Conservation (phyloP, 2,113 vertebrate genomes). For the Falcunculus frontatus region DNA sequence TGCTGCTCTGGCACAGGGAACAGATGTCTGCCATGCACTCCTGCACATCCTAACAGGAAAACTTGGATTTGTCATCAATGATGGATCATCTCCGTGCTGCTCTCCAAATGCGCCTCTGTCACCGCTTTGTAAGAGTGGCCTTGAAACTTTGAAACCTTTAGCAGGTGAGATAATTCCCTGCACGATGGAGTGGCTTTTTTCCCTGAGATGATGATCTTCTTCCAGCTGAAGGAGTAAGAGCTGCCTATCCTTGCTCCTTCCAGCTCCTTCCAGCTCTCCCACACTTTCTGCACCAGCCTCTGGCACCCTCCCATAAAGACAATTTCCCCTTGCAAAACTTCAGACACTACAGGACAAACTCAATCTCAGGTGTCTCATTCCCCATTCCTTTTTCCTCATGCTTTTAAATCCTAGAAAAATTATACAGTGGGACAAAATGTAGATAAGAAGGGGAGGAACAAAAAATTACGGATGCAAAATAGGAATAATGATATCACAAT, state of each 20-base stretch:
- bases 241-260: background rate
- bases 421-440: too few relatives aligned
- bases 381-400: background rate
- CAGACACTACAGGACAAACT: background rate
- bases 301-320: background rate
- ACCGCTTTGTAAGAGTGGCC: background rate
- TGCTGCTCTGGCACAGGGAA: background rate
- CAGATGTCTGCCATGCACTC: slow-evolving; percentile 3
- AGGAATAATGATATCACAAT: too few relatives aligned
- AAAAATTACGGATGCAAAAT: background rate
- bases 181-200: background rate
- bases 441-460: background rate
- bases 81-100: background rate
- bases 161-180: background rate
- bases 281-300: fast-evolving
- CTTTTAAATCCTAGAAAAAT: background rate
- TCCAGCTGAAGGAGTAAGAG: background rate
- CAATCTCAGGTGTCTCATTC: fast-evolving
- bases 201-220: background rate
- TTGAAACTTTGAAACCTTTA: background rate
- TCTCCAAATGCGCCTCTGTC: background rate
- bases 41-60: slow-evolving; percentile 14
- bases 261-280: background rate
- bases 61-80: slow-evolving; percentile 17
- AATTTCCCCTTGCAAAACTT: background rate